Evolutionary conservation across 2,113 vertebrate genomes (phyloP).

Genomic region (Cephalopterus ornatus): DNA sequence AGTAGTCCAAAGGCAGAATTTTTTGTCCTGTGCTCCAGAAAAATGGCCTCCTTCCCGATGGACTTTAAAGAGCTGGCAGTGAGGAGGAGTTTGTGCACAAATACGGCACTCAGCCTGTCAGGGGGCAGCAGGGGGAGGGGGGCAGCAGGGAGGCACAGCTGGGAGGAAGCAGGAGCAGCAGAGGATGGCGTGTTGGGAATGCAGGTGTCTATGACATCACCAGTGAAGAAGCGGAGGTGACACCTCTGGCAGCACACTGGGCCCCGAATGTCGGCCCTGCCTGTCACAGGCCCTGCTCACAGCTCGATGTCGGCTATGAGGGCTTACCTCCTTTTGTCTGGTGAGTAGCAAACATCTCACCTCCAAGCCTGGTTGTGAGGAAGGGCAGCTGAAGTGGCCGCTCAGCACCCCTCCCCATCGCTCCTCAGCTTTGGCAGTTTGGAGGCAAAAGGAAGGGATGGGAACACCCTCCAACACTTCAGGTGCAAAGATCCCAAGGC

Average conservation of each 20-base stretch:
- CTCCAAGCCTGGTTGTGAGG: neutral
- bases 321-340: neutral
- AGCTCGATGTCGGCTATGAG: neutral
- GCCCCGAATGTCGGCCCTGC: too few species aligned
- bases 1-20: neutral
- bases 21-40: neutral
- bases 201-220: neutral
- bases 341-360: neutral
- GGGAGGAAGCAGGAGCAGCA: accelerated
- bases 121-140: neutral
- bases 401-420: neutral
- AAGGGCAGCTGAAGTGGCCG: accelerated
- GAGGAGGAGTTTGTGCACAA: neutral
- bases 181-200: neutral
- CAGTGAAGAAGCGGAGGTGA: neutral
- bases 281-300: neutral
- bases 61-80: neutral
- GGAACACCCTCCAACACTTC: neutral
- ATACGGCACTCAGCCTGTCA: neutral
- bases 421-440: neutral
- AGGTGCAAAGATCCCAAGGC: neutral
- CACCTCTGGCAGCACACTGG: neutral
- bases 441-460: neutral
- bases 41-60: neutral
- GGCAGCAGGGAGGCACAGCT: neutral